Evolutionary conservation across 2,888 invertebrate species (phyloP).

Genomic region (Sinohyriopsis cumingii): DNA sequence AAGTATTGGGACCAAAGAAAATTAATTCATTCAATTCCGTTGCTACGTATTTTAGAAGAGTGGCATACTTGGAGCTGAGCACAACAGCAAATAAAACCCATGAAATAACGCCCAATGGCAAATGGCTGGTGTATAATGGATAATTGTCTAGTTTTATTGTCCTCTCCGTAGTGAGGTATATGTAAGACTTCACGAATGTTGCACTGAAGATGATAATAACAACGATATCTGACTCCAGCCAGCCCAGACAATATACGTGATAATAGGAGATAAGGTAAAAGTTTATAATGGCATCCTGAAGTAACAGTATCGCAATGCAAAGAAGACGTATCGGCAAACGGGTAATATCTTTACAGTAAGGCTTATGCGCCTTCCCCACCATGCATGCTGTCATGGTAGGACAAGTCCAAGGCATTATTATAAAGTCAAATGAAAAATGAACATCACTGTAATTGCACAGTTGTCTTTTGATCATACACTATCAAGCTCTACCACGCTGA

Average conservation of each 20-base stretch:
- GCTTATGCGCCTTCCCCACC: no score
- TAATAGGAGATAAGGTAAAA: constrained; percentile 71
- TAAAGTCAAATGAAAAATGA: no score
- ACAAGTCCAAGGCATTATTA: no score
- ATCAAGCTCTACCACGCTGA: no score
- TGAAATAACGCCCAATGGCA: constrained; percentile 72
- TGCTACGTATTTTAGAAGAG: constrained; percentile 73
- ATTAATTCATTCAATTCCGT: constrained; percentile 61
- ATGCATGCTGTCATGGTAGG: no score
- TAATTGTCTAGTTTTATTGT: no score
- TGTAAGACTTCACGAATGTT: constrained; percentile 23
- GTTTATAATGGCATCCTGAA: constrained; percentile 73
- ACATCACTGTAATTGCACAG: no score
- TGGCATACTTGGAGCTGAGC: constrained; percentile 73
- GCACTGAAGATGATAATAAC: constrained; percentile 69
- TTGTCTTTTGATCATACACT: no score
- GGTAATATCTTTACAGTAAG: constrained; percentile 8
- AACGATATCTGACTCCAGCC: constrained; percentile 72
- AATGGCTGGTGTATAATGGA: constrained; percentile 8
- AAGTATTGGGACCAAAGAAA: constrained; percentile 73
- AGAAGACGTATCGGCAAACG: constrained; percentile 48
- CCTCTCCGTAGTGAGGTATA: constrained; percentile 14
- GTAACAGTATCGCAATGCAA: constrained; percentile 45
- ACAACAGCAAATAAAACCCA: constrained; percentile 75
- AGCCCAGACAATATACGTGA: constrained; percentile 67